Evolutionary conservation across 2,113 vertebrate species (phyloP), one percentile per base, ranked within the genome.

Genomic region (Brachypodius melanocephalos): DNA sequence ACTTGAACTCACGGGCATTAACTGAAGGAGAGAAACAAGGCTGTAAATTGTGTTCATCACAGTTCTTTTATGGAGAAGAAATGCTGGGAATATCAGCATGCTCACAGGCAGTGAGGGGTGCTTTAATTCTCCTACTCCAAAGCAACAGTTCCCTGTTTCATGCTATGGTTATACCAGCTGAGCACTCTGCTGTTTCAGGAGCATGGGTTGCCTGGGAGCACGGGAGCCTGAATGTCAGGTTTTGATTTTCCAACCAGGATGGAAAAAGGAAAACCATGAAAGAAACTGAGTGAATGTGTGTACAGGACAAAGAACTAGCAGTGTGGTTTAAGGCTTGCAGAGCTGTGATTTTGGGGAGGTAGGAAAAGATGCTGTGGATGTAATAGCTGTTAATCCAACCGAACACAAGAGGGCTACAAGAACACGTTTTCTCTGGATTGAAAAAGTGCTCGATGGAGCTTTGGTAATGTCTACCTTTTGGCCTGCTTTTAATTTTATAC

Each of bases 361-460:
- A 28, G 77, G n/a, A 55, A 67, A 55, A 61, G 38, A 57, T 7
- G 9, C 31, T 45, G 3, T 54, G 32, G 26, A 31, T 77, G 16
- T 22, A 51, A 40, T 5, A 80, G 94, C 69, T 91, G 48, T 93
- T 95, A 81, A 92, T 94, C 54, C 48, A 38, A 18, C n/a, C 84
- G 95, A 95, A 96, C 97, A 96, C 96, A 96, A 90, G 96, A 85
- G 96, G 97, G 91, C 98, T 91, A 91, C 92, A 89, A 14, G 32
- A 51, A 69, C 71, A 57, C 6, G 1, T 59, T 85, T 93, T 84
- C 45, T 43, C 16, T 40, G 26, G 34, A 46, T 15, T 46, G 76
- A 69, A 73, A 82, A 36, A 32, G 31, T 79, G 77, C 43, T 83
- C 2, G 16, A 51, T 90, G 36, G 43, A 74, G 48, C 49, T 88